phyloP scores from a whole-genome alignment of 2,888 invertebrate species.

The Leptinotarsa peninsularis region DNA sequence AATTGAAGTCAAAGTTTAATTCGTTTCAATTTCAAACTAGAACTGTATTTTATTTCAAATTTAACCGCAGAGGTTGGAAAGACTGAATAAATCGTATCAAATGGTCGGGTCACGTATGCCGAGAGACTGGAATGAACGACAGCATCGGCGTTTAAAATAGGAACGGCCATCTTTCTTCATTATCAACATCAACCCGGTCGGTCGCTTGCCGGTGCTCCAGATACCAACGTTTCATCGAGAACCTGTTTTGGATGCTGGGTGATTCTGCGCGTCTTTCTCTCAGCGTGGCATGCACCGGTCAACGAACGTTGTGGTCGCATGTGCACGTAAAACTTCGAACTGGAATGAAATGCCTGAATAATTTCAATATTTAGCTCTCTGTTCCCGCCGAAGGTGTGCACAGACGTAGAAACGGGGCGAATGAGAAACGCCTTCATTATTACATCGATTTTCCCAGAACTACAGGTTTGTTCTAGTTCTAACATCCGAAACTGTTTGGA shows the following conservation, averaged over 20 bases:
- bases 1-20: no score
- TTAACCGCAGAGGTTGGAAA: background rate
- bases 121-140: background rate
- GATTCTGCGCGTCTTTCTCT: constrained; percentile 16
- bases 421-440: background rate
- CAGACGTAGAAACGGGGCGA: background rate
- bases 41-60: background rate
- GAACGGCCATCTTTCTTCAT: constrained; percentile 16
- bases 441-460: no score
- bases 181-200: constrained; percentile 3
- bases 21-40: no score
- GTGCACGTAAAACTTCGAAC: constrained; percentile 7
- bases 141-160: constrained; percentile 2
- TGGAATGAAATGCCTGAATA: constrained; percentile 18
- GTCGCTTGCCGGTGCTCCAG: constrained; percentile 10
- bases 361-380: constrained; percentile 2
- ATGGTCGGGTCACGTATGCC: background rate
- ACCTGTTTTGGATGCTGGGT: constrained; percentile 18
- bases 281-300: constrained; percentile 11
- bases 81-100: background rate
- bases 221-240: constrained; percentile 17
- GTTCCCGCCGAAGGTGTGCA: background rate
- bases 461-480: no score
- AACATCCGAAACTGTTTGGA: no score
- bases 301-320: constrained; percentile 17